Percentiles rank a stretch among this genome's conserved stretches.
phyloP scores from a whole-genome alignment of 1,140 invertebrate species.

The Vanessa tameamea region DNA sequence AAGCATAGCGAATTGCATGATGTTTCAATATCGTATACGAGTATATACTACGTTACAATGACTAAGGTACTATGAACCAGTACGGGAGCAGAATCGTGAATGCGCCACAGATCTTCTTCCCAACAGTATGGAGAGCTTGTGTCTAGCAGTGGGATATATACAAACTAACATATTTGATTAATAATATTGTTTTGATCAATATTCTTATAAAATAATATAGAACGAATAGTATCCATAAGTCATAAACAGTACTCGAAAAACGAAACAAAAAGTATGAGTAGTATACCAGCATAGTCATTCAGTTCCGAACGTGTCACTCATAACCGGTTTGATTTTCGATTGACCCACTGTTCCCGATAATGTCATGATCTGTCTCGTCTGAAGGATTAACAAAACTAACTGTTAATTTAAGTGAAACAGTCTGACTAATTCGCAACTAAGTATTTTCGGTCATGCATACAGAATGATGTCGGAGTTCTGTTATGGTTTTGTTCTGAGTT shows the following conservation, averaged over 20 bases:
- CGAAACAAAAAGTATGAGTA: neutral
- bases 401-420: neutral
- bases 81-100: no score
- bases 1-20: no score
- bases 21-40: no score
- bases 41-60: no score
- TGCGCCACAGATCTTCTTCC: no score
- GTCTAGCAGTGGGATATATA: no score
- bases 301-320: neutral
- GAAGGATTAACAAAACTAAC: neutral
- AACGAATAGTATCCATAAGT: no score
- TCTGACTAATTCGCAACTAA: neutral
- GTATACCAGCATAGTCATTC: neutral
- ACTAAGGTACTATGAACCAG: no score
- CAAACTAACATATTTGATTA: no score
- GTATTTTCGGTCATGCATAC: neutral
- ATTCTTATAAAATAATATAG: no score
- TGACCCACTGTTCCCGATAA: constrained; percentile 22
- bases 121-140: no score
- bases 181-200: no score
- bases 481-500: neutral
- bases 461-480: neutral
- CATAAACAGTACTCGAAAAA: neutral
- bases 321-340: constrained; percentile 13
- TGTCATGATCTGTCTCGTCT: constrained; percentile 2